phyloP scores from a whole-genome alignment of 2,113 vertebrate species.

The Ptilonorhynchus violaceus region DNA sequence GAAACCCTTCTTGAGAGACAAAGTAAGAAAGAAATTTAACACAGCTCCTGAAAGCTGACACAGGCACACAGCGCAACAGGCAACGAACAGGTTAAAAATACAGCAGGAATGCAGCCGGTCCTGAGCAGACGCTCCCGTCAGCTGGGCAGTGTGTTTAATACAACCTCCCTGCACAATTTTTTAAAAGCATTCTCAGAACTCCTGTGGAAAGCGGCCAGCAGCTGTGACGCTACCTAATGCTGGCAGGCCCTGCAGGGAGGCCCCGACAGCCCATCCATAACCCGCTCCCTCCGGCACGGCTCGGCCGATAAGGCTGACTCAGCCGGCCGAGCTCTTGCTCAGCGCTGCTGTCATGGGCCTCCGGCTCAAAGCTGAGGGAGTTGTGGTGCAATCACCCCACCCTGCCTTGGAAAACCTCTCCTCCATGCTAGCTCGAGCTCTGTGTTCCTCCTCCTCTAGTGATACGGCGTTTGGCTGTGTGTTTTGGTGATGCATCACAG shows the following conservation, averaged over 20 bases:
- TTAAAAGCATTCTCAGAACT: not conserved
- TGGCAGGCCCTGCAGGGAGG: not conserved
- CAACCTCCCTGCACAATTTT: not conserved
- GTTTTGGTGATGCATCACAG: not conserved
- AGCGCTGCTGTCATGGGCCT: not conserved
- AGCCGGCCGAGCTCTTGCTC: not conserved
- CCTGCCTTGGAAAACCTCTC: not conserved
- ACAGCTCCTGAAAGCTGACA: no score
- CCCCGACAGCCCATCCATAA: not conserved
- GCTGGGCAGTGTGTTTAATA: not conserved
- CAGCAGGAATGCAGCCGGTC: not conserved
- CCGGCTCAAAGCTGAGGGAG: not conserved
- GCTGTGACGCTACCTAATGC: not conserved
- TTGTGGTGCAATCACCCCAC: not conserved
- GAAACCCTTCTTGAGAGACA: not conserved
- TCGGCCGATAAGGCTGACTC: not conserved
- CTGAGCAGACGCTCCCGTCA: not conserved
- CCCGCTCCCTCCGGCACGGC: not conserved
- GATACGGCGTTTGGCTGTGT: not conserved
- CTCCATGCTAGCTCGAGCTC: not conserved
- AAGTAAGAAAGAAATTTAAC: not conserved
- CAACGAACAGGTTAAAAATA: not conserved
- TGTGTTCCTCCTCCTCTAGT: not conserved
- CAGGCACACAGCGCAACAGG: not conserved
- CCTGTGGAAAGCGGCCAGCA: not conserved